These are phyloP conservation scores for Egretta garzetta DNA, from an alignment of 2,113 vertebrate genomes.

Conservation along the genomic window DNA sequence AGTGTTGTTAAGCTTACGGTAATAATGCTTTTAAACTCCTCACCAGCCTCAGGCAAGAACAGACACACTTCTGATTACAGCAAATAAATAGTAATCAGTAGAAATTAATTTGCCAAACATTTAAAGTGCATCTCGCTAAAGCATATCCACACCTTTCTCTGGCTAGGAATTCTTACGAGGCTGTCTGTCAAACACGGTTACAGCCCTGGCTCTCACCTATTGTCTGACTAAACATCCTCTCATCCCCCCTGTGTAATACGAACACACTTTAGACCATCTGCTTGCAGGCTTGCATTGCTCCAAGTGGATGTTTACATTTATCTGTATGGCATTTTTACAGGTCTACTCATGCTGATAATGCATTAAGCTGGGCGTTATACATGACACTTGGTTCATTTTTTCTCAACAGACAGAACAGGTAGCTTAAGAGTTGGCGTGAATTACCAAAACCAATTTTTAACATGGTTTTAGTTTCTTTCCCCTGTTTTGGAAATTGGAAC, in stretches of 20 bases:
- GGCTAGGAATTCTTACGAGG: background rate
- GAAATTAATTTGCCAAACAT: conserved; percentile 46
- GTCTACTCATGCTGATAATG: background rate
- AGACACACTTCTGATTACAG: conserved; percentile 26
- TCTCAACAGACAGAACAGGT: background rate
- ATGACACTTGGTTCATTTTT: background rate
- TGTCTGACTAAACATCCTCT: background rate
- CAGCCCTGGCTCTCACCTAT: background rate
- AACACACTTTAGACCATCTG: background rate
- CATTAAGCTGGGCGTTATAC: background rate
- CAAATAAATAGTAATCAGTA: conserved; percentile 58
- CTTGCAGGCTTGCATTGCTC: background rate
- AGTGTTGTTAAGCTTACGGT: background rate
- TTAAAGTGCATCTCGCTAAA: background rate
- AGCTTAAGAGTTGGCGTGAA: background rate
- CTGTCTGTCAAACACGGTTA: background rate
- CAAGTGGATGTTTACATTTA: background rate
- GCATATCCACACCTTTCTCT: background rate
- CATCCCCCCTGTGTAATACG: background rate
- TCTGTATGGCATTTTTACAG: background rate
- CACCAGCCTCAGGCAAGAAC: conserved; percentile 6
- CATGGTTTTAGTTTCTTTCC: background rate
- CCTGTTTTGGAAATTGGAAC: background rate
- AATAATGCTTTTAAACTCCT: conserved; percentile 50
- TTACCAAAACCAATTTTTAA: background rate